phyloP scores from a whole-genome alignment of 2,113 vertebrate species.

The Hypanus sabinus region DNA sequence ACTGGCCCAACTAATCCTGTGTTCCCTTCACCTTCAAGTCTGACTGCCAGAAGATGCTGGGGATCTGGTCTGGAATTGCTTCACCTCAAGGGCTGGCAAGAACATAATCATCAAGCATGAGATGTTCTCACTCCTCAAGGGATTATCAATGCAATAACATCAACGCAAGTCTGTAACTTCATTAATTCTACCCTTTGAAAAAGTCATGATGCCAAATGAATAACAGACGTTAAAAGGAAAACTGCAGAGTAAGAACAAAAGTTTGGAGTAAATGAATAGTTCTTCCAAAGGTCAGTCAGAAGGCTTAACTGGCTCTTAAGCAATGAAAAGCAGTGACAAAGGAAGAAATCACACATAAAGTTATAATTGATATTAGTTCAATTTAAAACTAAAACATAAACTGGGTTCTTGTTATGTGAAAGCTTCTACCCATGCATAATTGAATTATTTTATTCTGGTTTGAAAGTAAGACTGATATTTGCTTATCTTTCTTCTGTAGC shows the following conservation, averaged over 20 bases:
- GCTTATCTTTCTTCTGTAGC: conserved; percentile 3
- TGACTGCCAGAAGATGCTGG: too few relatives aligned
- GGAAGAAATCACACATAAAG: neutral
- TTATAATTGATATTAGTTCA: neutral
- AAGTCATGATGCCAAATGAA: too few relatives aligned
- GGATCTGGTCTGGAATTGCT: too few relatives aligned
- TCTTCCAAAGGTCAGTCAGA: neutral
- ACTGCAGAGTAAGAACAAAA: neutral
- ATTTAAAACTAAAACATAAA: neutral
- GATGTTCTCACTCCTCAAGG: neutral
- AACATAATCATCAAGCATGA: too few relatives aligned
- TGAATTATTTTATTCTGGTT: neutral
- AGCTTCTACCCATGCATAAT: neutral
- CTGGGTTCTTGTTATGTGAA: neutral
- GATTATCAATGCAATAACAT: neutral
- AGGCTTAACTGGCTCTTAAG: too few relatives aligned
- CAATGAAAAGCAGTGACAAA: neutral
- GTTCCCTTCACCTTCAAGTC: too few relatives aligned
- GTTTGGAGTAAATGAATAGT: neutral
- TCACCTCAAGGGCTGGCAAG: too few relatives aligned
- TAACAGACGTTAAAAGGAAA: too few relatives aligned
- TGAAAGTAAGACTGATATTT: neutral
- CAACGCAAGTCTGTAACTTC: neutral
- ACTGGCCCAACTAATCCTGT: too few relatives aligned
- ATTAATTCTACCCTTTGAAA: neutral